Conservation (phyloP, 2,113 vertebrate genomes). For the Anolis carolinensis region DNA sequence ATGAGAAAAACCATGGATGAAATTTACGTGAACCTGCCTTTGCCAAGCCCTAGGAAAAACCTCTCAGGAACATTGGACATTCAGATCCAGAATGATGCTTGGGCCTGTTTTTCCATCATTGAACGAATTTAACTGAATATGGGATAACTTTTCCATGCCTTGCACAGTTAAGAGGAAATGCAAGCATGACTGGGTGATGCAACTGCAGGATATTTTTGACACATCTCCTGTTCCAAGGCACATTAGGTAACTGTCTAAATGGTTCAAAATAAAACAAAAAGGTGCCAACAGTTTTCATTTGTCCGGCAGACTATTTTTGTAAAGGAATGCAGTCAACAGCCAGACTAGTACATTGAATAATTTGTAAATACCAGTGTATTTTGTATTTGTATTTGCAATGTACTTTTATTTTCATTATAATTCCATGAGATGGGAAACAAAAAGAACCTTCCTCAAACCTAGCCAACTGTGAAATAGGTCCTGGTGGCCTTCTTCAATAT, state of each 20-base stretch:
- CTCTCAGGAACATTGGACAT: constrained; percentile 1
- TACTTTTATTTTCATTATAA: background rate
- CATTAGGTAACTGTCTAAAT: background rate
- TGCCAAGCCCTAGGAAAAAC: background rate
- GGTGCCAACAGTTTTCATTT: background rate
- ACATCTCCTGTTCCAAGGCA: background rate
- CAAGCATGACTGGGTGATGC: background rate
- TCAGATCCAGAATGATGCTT: background rate
- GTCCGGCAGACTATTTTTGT: background rate
- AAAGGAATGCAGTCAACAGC: background rate
- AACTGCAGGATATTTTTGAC: background rate
- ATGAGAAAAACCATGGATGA: background rate
- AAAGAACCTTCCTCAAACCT: background rate
- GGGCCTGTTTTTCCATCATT: background rate
- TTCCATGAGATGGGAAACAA: background rate
- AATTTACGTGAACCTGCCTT: background rate
- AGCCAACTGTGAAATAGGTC: background rate
- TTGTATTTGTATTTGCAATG: background rate
- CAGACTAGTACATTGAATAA: background rate
- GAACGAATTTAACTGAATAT: background rate
- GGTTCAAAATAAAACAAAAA: background rate
- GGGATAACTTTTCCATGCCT: constrained; percentile 12
- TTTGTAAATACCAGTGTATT: background rate
- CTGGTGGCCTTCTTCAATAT: background rate
- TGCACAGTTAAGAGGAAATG: background rate